phyloP scores from a whole-genome alignment of 1,140 invertebrate species.

The Temnothorax curvispinosus region DNA sequence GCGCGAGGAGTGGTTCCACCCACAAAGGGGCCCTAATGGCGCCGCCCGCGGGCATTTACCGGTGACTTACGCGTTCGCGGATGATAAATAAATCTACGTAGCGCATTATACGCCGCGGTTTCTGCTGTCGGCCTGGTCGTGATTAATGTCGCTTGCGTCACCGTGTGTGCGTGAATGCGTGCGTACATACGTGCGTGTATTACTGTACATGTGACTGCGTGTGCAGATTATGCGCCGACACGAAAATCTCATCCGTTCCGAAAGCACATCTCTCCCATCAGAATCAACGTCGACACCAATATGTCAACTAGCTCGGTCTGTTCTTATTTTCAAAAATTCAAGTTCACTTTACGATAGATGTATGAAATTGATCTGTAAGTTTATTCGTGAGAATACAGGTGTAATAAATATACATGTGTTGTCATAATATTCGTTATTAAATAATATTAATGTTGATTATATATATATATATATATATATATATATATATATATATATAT shows the following conservation, averaged over 20 bases:
- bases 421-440: too few species aligned
- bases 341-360: not conserved
- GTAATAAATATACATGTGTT: too few species aligned
- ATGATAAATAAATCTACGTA: constrained; percentile 81
- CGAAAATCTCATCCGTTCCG: not conserved
- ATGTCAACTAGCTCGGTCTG: not conserved
- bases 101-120: constrained; percentile 75
- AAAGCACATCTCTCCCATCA: not conserved
- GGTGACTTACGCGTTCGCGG: constrained; percentile 75
- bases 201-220: not conserved
- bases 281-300: not conserved
- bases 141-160: constrained; percentile 75
- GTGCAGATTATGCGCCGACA: not conserved
- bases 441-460: not conserved
- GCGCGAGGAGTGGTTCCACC: constrained; percentile 65
- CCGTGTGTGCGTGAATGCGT: constrained; percentile 31
- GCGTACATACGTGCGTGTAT: not conserved
- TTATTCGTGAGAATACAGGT: not conserved
- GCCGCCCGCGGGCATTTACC: constrained; percentile 71
- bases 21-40: constrained; percentile 68
- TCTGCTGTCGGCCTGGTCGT: constrained; percentile 70
- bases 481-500: too few species aligned
- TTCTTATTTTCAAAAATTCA: not conserved
- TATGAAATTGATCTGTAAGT: not conserved
- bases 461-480: too few species aligned